A percentile compares a stretch with the other conserved stretches of the same genome.
phyloP scores from a whole-genome alignment of 37 sponge, comb jelly and placozoan genomes.

The Aplysina aerophoba region DNA sequence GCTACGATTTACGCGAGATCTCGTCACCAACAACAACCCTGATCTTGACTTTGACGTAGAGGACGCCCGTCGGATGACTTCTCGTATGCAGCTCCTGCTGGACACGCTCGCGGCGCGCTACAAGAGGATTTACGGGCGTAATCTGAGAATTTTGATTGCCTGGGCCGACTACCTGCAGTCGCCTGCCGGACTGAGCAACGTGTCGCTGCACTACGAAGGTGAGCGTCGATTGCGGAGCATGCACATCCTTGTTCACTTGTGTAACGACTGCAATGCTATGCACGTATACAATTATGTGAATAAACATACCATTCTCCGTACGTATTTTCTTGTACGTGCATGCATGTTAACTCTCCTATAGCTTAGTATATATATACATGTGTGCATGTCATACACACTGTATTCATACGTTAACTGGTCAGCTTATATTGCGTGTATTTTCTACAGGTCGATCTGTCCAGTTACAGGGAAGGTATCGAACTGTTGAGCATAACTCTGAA shows the following conservation, averaged over 20 bases:
- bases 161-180: constrained; percentile 53
- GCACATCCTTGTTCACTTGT: too few species aligned
- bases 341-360: too few species aligned
- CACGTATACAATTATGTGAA: too few species aligned
- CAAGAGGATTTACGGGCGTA: background rate
- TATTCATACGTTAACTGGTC: too few species aligned
- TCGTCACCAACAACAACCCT: constrained; percentile 48
- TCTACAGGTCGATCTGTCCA: constrained; percentile 70
- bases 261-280: background rate
- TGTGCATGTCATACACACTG: background rate
- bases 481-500: background rate
- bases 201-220: constrained; percentile 86
- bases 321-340: too few species aligned
- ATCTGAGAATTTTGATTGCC: constrained; percentile 50
- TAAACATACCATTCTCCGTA: too few species aligned
- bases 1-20: constrained; percentile 42
- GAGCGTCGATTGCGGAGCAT: too few species aligned
- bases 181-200: constrained; percentile 20
- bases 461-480: background rate
- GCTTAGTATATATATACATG: background rate
- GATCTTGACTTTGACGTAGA: constrained; percentile 39
- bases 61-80: constrained; percentile 71
- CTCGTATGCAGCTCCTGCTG: constrained; percentile 53
- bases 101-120: constrained; percentile 46
- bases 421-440: background rate